These are phyloP conservation scores for Cyanoderma ruficeps DNA, from an alignment of 2,113 vertebrate genomes.

Conservation along the genomic window DNA sequence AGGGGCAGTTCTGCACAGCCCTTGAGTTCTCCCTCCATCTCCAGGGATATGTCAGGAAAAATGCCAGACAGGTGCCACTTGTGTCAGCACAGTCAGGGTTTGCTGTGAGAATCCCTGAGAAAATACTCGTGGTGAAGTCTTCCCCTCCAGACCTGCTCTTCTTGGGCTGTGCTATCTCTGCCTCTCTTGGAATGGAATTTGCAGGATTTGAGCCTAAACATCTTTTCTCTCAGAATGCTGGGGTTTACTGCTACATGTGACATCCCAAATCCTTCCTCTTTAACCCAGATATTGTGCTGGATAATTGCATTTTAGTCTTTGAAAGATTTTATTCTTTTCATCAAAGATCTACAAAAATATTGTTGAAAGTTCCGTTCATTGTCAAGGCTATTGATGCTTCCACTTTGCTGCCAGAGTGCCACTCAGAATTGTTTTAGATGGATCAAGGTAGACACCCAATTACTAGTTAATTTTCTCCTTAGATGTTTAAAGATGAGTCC, in stretches of 20 bases:
- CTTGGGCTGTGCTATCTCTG: neutral
- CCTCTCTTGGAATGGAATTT: neutral
- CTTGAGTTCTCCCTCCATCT: neutral
- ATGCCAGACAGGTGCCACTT: neutral
- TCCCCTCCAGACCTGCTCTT: neutral
- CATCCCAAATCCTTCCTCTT: neutral
- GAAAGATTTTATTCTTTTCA: neutral
- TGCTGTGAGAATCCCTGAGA: neutral
- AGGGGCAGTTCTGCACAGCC: neutral
- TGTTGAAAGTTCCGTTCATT: neutral
- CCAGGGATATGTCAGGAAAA: neutral
- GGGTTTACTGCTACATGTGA: neutral
- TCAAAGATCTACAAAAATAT: neutral
- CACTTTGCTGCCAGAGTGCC: neutral
- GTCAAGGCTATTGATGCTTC: neutral
- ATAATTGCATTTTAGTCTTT: neutral
- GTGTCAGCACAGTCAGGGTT: neutral
- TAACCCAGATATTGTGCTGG: neutral
- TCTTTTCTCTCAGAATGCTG: neutral
- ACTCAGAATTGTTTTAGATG: neutral
- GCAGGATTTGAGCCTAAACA: neutral
- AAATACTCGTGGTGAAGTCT: neutral
- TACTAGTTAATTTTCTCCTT: neutral
- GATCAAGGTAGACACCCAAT: neutral
- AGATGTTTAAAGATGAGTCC: neutral